A percentile compares a stretch with the other conserved stretches of the same genome.
Evolutionary conservation across 2,113 vertebrate genomes (phyloP).

Genomic region (Misgurnus anguillicaudatus): DNA sequence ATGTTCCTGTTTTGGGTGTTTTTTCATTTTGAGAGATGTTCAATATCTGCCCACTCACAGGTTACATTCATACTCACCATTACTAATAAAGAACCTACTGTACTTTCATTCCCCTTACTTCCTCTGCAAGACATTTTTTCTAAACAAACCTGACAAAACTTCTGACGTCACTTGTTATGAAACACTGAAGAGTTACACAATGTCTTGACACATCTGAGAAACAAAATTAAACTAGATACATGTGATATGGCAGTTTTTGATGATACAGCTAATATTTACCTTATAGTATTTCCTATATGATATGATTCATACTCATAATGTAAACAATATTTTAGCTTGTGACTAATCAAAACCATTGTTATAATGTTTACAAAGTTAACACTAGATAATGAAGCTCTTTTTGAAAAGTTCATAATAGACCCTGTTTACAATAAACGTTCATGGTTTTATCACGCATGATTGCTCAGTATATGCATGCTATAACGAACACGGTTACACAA

Average conservation of each 20-base stretch:
- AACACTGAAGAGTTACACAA: background rate
- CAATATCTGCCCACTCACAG: background rate
- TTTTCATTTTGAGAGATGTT: background rate
- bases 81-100: conserved; percentile 6
- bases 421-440: no score
- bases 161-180: background rate
- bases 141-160: background rate
- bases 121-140: background rate
- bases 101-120: background rate
- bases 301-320: no score
- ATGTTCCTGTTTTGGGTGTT: background rate
- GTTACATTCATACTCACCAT: background rate
- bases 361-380: no score
- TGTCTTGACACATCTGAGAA: background rate
- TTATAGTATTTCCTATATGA: no score
- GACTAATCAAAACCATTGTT: no score
- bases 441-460: no score
- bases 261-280: no score
- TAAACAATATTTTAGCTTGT: no score
- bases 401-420: no score
- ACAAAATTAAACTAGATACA: background rate
- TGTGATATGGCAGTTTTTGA: background rate
- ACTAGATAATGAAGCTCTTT: no score
- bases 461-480: no score
- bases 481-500: no score